Percentiles rank a stretch among this genome's conserved stretches.
These are phyloP conservation scores for Melolontha melolontha DNA, from an alignment of 2,888 invertebrate genomes.

Conservation along the genomic window DNA sequence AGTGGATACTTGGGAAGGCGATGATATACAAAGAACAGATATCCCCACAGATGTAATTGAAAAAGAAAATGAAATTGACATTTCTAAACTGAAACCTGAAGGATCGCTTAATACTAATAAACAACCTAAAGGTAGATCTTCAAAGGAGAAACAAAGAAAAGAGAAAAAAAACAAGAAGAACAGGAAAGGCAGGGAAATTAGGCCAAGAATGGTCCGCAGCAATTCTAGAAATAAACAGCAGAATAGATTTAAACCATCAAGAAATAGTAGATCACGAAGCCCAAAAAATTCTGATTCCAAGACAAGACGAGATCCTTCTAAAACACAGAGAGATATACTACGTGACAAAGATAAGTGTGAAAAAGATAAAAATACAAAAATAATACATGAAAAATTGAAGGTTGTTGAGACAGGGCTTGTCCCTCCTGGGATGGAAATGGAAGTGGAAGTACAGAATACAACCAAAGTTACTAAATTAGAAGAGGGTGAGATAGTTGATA, in stretches of 20 bases:
- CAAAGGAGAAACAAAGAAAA: background rate
- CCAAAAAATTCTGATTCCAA: background rate
- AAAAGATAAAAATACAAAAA: slow-evolving; percentile 61
- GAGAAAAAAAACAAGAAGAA: slow-evolving; percentile 2
- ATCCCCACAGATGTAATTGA: no score
- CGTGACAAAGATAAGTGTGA: slow-evolving; percentile 63
- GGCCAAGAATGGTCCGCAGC: background rate
- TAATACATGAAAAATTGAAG: slow-evolving; percentile 62
- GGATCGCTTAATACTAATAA: background rate
- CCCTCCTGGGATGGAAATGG: slow-evolving; percentile 66
- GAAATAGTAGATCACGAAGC: slow-evolving; percentile 7
- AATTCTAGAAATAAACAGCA: slow-evolving; percentile 3
- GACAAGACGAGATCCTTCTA: slow-evolving; percentile 61
- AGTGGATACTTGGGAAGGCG: slow-evolving; percentile 62
- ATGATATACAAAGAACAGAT: slow-evolving; percentile 38
- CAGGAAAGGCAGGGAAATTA: background rate
- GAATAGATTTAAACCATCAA: slow-evolving; percentile 1
- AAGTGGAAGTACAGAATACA: slow-evolving; percentile 55
- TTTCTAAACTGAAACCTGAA: no score
- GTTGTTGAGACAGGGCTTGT: slow-evolving; percentile 65
- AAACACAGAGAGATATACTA: slow-evolving; percentile 64
- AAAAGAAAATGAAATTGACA: no score
- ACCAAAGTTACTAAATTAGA: slow-evolving; percentile 34
- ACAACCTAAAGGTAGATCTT: background rate
- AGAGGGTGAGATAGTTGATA: slow-evolving; percentile 44